A percentile compares a stretch with the other conserved stretches of the same genome.
phyloP scores from a whole-genome alignment of 1,140 invertebrate genomes.

The Halyomorpha halys region DNA sequence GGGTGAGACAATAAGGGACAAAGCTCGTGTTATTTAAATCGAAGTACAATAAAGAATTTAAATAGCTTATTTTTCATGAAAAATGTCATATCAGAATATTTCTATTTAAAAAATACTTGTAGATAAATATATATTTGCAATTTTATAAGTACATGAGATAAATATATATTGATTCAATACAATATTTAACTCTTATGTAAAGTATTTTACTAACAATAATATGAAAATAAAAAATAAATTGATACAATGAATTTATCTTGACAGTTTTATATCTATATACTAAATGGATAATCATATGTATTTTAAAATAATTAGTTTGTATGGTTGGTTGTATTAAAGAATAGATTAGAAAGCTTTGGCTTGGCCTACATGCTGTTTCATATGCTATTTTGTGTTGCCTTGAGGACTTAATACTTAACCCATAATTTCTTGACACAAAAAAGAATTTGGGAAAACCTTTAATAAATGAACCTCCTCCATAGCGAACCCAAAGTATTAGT shows the following conservation, averaged over 20 bases:
- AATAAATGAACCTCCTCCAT: no score
- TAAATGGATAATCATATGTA: not conserved
- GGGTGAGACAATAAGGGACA: conserved; percentile 14
- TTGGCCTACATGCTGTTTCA: conserved; percentile 23
- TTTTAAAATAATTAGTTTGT: conserved; percentile 23
- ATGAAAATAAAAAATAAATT: not conserved
- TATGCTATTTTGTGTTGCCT: not conserved
- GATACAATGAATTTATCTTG: not conserved
- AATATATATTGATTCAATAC: conserved; percentile 4
- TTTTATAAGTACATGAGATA: conserved; percentile 6
- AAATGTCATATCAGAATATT: conserved; percentile 9
- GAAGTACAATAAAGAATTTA: conserved; percentile 17
- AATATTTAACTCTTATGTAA: conserved; percentile 6
- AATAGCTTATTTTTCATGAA: conserved; percentile 12
- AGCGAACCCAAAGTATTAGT: no score
- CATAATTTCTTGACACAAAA: no score
- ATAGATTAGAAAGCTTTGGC: conserved; percentile 21
- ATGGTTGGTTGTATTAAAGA: conserved; percentile 24
- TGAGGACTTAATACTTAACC: no score
- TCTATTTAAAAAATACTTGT: not conserved
- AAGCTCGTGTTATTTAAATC: conserved; percentile 9
- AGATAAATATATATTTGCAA: conserved; percentile 17
- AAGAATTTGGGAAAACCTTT: no score
- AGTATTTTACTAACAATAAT: conserved; percentile 8
- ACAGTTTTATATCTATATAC: conserved; percentile 2